Percentiles rank a stretch among this genome's conserved stretches.
phyloP scores from a whole-genome alignment of 2,797 vertebrate species.

The Ceyx erithaca region DNA sequence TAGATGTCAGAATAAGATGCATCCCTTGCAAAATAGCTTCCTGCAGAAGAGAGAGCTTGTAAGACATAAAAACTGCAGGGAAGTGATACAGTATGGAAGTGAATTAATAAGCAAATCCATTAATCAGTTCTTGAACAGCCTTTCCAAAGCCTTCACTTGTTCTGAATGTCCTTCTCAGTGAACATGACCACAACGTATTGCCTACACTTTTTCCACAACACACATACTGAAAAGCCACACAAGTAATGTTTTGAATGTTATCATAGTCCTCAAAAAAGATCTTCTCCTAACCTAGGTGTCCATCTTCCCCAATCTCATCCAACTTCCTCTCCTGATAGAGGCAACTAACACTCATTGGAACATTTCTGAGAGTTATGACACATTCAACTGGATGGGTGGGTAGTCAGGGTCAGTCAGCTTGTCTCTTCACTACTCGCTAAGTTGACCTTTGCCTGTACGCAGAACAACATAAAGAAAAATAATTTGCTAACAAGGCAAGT shows the following conservation, averaged over 20 bases:
- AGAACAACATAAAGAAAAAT: neutral
- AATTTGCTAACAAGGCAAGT: too few relatives aligned
- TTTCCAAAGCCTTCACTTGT: neutral
- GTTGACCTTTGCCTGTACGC: neutral
- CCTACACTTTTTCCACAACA: neutral
- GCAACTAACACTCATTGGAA: neutral
- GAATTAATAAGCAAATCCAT: neutral
- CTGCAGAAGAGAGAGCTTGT: constrained; percentile 71
- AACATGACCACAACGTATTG: neutral
- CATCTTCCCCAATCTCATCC: neutral
- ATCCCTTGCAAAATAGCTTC: constrained; percentile 94
- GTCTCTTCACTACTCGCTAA: neutral
- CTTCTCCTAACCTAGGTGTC: neutral
- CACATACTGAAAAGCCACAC: neutral
- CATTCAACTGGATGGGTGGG: neutral
- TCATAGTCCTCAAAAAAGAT: neutral
- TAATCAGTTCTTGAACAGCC: neutral
- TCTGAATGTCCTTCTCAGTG: neutral
- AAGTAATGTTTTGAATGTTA: neutral
- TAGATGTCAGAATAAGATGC: constrained; percentile 91
- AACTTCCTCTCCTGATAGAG: neutral
- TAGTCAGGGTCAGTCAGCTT: neutral
- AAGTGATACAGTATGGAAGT: neutral
- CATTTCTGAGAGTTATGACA: neutral
- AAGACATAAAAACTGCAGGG: neutral